These are phyloP conservation scores for Trididemnum nubilum DNA, from an alignment of 23 tunicate genomes.

Conservation along the genomic window DNA sequence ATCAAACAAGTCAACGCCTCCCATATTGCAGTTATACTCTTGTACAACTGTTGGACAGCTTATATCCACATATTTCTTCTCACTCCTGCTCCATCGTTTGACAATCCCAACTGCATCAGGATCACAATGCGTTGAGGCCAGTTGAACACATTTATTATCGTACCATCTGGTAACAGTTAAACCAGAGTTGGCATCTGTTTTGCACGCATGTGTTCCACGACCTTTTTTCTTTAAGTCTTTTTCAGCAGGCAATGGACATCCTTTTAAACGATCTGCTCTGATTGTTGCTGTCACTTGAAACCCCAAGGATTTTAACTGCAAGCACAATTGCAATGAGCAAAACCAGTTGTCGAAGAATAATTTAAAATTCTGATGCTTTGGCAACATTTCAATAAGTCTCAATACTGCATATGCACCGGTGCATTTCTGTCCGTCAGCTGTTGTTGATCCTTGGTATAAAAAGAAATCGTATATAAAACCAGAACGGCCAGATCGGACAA, in stretches of 20 bases:
- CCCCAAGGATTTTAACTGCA: neutral
- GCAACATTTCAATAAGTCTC: neutral
- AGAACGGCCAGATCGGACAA: constrained; percentile 14
- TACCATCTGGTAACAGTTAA: neutral
- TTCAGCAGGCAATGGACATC: neutral
- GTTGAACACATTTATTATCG: neutral
- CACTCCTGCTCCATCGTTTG: neutral
- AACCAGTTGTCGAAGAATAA: constrained; percentile 18
- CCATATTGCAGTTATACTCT: neutral
- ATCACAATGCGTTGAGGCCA: neutral
- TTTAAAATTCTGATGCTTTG: constrained; percentile 11
- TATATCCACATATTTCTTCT: neutral
- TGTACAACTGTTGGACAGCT: neutral
- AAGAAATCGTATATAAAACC: constrained; percentile 16
- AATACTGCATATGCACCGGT: too few species aligned
- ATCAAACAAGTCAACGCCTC: neutral
- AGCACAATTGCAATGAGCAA: neutral
- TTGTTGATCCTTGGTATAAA: neutral
- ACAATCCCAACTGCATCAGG: neutral
- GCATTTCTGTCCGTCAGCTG: too few species aligned
- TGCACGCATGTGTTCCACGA: neutral
- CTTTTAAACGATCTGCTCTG: neutral
- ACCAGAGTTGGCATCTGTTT: neutral
- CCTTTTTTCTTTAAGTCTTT: neutral
- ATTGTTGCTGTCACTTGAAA: neutral